These are phyloP conservation scores for Tauraco hartlaubi DNA, from an alignment of 2,797 vertebrate species.

Conservation along the genomic window DNA sequence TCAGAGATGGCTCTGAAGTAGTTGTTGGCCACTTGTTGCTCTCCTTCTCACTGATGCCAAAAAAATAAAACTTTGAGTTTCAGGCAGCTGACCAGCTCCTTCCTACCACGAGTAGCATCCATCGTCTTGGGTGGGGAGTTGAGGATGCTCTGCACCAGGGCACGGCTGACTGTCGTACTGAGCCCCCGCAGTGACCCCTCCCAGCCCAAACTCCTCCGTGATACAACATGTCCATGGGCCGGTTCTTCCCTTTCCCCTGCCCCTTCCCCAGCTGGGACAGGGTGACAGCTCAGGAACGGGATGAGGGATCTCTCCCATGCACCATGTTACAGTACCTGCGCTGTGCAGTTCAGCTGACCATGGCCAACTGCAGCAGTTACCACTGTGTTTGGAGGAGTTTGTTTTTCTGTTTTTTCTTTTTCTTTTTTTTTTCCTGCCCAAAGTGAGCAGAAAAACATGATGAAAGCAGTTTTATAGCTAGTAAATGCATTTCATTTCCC, in stretches of 20 bases:
- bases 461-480: not conserved
- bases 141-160: not conserved
- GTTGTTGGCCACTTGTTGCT: not conserved
- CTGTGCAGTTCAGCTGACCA: not conserved
- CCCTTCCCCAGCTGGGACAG: not conserved
- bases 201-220: not conserved
- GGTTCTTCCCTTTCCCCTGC: not conserved
- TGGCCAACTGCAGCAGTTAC: not conserved
- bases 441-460: not conserved
- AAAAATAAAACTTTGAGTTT: not conserved
- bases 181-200: not conserved
- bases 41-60: not conserved
- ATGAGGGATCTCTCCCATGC: not conserved
- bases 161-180: not conserved
- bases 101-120: not conserved
- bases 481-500: not conserved
- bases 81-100: not conserved
- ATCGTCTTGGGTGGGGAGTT: not conserved
- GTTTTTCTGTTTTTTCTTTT: not conserved
- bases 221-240: rapidly evolving
- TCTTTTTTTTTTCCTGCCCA: not conserved
- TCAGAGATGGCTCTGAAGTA: not conserved
- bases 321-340: not conserved
- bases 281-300: not conserved
- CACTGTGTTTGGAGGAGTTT: not conserved